phyloP scores from a whole-genome alignment of 2,797 vertebrate genomes.

The Acanthornis magna region DNA sequence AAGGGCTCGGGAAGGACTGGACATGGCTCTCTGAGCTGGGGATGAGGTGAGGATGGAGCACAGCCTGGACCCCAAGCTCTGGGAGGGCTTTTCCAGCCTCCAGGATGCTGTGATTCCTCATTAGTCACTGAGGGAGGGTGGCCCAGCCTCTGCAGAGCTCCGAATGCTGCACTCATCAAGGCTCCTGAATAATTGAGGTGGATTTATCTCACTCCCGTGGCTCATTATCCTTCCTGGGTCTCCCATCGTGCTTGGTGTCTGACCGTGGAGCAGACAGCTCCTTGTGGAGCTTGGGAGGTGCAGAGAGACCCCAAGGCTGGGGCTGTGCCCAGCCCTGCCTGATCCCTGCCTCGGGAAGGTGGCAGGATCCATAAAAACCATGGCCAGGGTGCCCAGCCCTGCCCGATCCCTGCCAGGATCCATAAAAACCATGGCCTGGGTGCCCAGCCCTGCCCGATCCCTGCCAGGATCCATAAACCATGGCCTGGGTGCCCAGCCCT shows the following conservation, averaged over 20 bases:
- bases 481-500: too few species aligned
- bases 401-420: rapidly evolving
- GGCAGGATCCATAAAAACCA: background rate
- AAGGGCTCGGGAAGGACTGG: too few species aligned
- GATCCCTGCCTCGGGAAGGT: background rate
- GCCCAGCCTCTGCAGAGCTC: background rate
- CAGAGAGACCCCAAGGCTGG: background rate
- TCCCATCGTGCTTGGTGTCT: background rate
- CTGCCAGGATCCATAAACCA: too few species aligned
- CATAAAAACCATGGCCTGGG: too few species aligned
- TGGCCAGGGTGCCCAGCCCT: background rate
- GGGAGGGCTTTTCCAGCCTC: rapidly evolving
- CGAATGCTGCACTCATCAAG: background rate
- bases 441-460: too few species aligned
- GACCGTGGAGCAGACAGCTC: background rate
- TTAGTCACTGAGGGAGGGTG: rapidly evolving
- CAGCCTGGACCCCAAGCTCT: too few species aligned
- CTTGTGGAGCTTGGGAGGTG: rapidly evolving
- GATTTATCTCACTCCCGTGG: background rate
- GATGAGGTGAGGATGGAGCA: too few species aligned
- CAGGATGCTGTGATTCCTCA: rapidly evolving
- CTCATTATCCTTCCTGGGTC: background rate
- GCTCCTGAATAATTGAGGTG: background rate
- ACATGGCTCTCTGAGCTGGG: too few species aligned
- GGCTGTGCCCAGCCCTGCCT: background rate